These are phyloP conservation scores for Danio choprae DNA, from an alignment of 2,797 vertebrate species.

Conservation along the genomic window DNA sequence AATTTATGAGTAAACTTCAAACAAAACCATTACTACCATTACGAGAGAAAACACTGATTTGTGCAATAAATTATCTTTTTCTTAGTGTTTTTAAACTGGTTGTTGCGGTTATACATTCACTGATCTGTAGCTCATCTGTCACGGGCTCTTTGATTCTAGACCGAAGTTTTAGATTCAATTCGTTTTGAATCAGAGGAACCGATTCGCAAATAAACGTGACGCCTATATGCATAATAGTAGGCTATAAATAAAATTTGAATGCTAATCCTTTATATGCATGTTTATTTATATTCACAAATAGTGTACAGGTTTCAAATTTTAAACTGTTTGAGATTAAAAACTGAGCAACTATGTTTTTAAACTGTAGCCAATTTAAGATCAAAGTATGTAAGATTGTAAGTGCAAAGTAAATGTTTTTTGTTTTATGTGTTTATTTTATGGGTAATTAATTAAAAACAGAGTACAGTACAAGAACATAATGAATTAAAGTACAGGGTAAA, in stretches of 20 bases:
- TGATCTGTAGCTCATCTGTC: neutral
- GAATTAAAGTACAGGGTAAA: no score
- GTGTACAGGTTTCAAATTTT: neutral
- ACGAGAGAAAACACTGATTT: neutral
- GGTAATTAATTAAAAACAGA: no score
- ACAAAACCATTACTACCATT: neutral
- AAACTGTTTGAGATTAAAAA: neutral
- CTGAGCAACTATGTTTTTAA: no score
- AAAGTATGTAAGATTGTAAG: no score
- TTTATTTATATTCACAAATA: no score
- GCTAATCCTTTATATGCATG: no score
- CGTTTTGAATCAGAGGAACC: neutral
- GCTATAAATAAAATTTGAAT: no score
- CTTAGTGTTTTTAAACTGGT: neutral
- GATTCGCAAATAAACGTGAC: neutral
- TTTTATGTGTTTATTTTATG: no score
- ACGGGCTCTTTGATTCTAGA: neutral
- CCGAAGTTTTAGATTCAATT: neutral
- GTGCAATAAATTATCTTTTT: neutral
- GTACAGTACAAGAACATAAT: no score
- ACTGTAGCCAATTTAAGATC: no score
- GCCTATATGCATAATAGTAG: no score
- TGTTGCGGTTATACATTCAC: neutral
- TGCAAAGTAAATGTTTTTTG: no score
- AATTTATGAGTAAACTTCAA: neutral